Evolutionary conservation across 2,113 vertebrate genomes (phyloP), one percentile per base, ranked within the genome.

Genomic region (Orthonyx spaldingii): DNA sequence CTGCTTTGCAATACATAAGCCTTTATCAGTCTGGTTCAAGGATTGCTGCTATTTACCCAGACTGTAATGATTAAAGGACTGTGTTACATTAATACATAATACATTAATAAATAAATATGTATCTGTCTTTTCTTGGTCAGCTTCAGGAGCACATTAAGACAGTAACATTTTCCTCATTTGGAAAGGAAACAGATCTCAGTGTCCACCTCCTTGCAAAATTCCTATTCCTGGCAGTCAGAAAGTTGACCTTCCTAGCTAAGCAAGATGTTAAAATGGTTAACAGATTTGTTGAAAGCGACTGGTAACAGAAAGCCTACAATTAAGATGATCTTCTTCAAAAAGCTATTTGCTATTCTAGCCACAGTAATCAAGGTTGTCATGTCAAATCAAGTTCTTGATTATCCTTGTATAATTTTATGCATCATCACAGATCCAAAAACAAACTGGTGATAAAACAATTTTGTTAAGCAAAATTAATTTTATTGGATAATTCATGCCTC

Each of bases 381-480:
- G 90, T 96, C 93, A 96, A 88, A 92, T 93, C 80, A 93, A 69
- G 66, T 96, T 97, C 87, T 96, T 97, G 88, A 97, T 96, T 96
- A 96, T 92, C 81, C 95, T 90, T 91, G 82, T 39, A 26, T 87
- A 94, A 85, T 94, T 97, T 96, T 95, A 65, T 88, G 65, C 77
- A 94, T 95, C 91, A 95, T 83, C 90, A 90, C 65, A 96, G 30
- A 90, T 76, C 94, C 89, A 97, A 96, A 95, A 96, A 77, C 72
- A 98, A 98, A 95, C 71, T 87, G 87, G 96, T 96, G 94, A 97
- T 96, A 97, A 96, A 97, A 95, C 27, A 89, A 80, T 75, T 94
- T 96, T 89, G 69, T 89, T 90, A 94, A 97, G 96, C 55, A 93
- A 96, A 97, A 87, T 86, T 10, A 87, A 49, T n/a, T 78, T 78